These are phyloP conservation scores for Microtus oregoni DNA, from an alignment of 2,113 vertebrate species.

Conservation along the genomic window DNA sequence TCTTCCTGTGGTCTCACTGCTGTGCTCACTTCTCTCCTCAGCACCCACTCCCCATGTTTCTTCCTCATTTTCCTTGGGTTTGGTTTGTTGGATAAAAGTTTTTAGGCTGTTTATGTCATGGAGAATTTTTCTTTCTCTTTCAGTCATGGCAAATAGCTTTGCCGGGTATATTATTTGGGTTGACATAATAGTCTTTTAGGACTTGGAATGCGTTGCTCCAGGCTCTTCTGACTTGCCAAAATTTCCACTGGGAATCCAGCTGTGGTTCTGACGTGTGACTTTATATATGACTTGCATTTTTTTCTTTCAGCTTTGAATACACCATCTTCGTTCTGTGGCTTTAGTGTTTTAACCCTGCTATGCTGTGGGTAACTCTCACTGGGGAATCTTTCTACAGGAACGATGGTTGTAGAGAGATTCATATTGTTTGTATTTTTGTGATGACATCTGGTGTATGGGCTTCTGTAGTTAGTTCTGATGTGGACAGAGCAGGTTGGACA, in stretches of 20 bases:
- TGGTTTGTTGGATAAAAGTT: background rate
- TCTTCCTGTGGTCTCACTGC: no score
- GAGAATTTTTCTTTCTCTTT: background rate
- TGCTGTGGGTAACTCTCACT: background rate
- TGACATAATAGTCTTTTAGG: background rate
- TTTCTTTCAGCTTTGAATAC: background rate
- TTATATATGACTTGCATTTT: background rate
- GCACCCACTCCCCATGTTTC: no score
- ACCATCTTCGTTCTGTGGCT: background rate
- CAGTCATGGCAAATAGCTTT: background rate
- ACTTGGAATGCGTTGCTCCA: background rate
- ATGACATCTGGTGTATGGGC: background rate
- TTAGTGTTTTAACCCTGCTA: background rate
- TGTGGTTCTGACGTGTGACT: background rate
- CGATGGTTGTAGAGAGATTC: no score
- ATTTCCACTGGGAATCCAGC: background rate
- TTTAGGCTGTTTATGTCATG: background rate
- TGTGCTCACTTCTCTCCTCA: no score
- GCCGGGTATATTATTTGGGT: no score
- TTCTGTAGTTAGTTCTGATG: background rate
- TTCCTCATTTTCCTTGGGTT: no score
- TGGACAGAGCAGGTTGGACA: background rate
- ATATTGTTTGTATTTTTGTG: background rate
- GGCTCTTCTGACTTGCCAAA: no score
- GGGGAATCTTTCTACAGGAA: background rate